Conservation (phyloP, 2,113 vertebrate genomes). For the Oenanthe melanoleuca region DNA sequence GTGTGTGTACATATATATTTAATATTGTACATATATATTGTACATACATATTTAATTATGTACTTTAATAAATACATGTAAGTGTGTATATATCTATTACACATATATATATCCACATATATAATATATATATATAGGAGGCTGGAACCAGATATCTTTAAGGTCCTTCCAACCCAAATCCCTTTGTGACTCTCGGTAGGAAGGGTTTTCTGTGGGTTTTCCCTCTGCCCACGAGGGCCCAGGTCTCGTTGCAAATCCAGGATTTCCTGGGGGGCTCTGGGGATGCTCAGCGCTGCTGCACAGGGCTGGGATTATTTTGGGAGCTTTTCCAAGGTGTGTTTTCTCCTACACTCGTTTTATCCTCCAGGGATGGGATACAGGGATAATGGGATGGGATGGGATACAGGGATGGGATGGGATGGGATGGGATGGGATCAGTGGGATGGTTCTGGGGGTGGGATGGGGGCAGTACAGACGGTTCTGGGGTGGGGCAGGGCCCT, state of each 20-base stretch:
- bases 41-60: too few relatives aligned
- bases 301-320: background rate
- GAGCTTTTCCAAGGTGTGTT: background rate
- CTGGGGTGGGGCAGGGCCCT: background rate
- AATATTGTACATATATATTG: too few relatives aligned
- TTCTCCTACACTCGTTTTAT: background rate
- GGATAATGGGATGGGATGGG: background rate
- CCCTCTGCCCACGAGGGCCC: background rate
- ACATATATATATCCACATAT: background rate
- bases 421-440: background rate
- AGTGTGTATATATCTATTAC: too few relatives aligned
- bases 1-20: background rate
- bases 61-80: background rate
- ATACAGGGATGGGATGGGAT: background rate
- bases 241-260: fast-evolving
- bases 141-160: background rate
- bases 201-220: background rate
- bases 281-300: fast-evolving
- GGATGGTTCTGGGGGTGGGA: background rate
- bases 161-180: background rate
- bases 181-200: fast-evolving
- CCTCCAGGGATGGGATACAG: background rate
- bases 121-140: too few relatives aligned
- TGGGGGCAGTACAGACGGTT: too few relatives aligned
- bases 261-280: background rate